Percentiles rank a stretch among this genome's conserved stretches.
phyloP scores from a whole-genome alignment of 2,888 invertebrate genomes.

The Pammene fasciana region DNA sequence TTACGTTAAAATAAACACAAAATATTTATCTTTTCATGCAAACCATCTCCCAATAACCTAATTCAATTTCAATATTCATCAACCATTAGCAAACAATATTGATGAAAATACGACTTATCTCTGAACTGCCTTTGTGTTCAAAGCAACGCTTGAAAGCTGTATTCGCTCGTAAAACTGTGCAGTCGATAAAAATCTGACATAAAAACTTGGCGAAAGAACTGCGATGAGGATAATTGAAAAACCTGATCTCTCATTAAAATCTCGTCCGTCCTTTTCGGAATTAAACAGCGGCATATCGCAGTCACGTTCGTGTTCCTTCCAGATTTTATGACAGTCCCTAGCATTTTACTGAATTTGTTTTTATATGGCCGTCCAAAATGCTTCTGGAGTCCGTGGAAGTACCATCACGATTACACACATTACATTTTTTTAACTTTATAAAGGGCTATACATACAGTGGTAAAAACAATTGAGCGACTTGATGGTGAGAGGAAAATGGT shows the following conservation, averaged over 20 bases:
- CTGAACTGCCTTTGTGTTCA: conserved; percentile 1
- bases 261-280: conserved; percentile 74
- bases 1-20: not conserved
- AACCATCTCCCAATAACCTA: not conserved
- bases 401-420: not conserved
- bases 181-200: conserved; percentile 65
- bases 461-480: no score
- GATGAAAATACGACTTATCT: conserved; percentile 36
- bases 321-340: conserved; percentile 60
- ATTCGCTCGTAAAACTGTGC: conserved; percentile 55
- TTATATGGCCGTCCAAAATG: conserved; percentile 7
- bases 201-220: conserved; percentile 63
- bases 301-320: conserved; percentile 68
- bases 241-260: conserved; percentile 82
- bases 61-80: not conserved
- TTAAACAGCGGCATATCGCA: conserved; percentile 76
- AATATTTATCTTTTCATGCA: not conserved
- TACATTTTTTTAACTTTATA: not conserved
- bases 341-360: conserved; percentile 46
- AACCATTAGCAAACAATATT: conserved; percentile 25
- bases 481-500: no score
- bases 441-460: no score
- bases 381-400: not conserved
- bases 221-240: conserved; percentile 80
- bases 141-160: conserved; percentile 45